Evolutionary conservation across 2,888 invertebrate species (phyloP), one percentile per base, ranked within the genome.

Genomic region (Therioaphis trifolii): DNA sequence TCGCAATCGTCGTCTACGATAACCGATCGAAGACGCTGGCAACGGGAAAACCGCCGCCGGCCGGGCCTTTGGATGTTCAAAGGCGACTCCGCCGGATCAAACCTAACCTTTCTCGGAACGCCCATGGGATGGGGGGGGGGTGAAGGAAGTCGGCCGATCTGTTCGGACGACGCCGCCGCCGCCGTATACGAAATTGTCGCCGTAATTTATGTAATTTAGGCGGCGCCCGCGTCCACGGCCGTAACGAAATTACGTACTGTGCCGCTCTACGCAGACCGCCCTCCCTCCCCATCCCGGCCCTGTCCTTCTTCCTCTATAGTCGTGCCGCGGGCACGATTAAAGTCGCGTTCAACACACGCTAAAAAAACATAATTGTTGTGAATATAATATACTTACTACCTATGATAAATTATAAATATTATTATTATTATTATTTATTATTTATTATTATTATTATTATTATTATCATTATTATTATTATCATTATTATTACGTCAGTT

Each of bases 211-310:
- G 4, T 52, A 55, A 74, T 55, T 74, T 55, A 21, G 72, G 15
- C 21, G n/a, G 55, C 72, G 46, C 5, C 24, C 21, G 29, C 29
- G 0, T 55, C 35, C 35, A 74, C 52, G 21, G 21, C 15, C 35
- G 55, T 74, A 74, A 74, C 55, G 35, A 21, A 74, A 35, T 74
- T 74, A 74, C 52, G n/a, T n/a, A n/a, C n/a, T n/a, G n/a, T n/a
- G n/a, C n/a, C n/a, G n/a, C n/a, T n/a, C n/a, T n/a, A n/a, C n/a
- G n/a, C n/a, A n/a, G n/a, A n/a, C n/a, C 35, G 35, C 4, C 7
- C 4, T 35, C 7, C 7, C 7, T 35, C 4, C 35, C 35, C 35
- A 35, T 7, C 35, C 35, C 35, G 4, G 35, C 35, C 35, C 35
- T 7, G 24, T 46, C 21, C 49, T 15, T 49, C 49, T 77, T 49